These are phyloP conservation scores for Autographa gamma DNA, from an alignment of 2,888 invertebrate genomes.

Conservation along the genomic window DNA sequence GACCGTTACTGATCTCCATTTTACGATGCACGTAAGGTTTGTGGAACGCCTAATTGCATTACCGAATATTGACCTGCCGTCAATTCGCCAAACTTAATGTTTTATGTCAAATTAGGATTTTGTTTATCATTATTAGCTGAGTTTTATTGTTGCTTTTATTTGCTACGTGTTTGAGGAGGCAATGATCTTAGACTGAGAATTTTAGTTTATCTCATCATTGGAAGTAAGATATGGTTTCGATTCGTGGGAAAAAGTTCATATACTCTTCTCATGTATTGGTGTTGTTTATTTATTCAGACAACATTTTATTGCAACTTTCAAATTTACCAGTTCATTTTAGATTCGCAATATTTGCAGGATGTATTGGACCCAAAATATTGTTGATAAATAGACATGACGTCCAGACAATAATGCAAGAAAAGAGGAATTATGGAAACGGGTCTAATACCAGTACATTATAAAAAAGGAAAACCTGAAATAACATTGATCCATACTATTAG, in stretches of 20 bases:
- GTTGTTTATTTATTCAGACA: neutral
- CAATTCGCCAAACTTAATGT: conserved; percentile 39
- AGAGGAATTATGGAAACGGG: too few relatives aligned
- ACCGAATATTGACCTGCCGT: conserved; percentile 23
- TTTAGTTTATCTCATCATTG: conserved; percentile 1
- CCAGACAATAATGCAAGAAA: too few relatives aligned
- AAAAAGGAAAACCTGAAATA: neutral
- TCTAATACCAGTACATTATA: too few relatives aligned
- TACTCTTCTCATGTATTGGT: neutral
- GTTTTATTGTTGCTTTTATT: conserved; percentile 16
- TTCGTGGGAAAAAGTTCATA: neutral
- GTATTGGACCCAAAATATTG: too few relatives aligned
- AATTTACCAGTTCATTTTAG: neutral
- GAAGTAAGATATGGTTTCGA: neutral
- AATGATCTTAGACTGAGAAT: conserved; percentile 18
- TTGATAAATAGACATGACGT: too few relatives aligned
- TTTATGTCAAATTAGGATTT: conserved; percentile 36
- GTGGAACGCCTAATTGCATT: conserved; percentile 39
- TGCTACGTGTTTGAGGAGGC: conserved; percentile 14
- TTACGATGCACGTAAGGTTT: conserved; percentile 37
- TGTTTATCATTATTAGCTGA: conserved; percentile 47
- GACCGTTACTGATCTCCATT: conserved; percentile 43
- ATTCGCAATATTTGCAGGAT: too few relatives aligned
- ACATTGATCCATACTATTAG: neutral
- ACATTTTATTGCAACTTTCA: neutral